Evolutionary conservation across 2,888 invertebrate species (phyloP).

Genomic region (Ophion costatus): DNA sequence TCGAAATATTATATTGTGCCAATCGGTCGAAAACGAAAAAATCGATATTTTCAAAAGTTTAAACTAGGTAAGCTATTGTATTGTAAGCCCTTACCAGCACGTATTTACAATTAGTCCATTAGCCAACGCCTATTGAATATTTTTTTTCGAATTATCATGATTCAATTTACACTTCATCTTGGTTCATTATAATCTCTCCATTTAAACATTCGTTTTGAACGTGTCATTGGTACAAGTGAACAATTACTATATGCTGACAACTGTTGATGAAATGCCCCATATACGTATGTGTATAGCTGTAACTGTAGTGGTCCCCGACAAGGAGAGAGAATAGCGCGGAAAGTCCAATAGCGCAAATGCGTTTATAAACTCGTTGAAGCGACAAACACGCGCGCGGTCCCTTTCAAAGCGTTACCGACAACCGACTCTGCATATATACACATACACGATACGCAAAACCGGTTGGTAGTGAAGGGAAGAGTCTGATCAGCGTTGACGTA

Average conservation of each 20-base stretch:
- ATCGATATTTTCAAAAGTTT: no score
- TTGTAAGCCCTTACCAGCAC: no score
- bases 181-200: not conserved
- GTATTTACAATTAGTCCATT: no score
- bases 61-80: no score
- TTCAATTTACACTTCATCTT: not conserved
- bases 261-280: not conserved
- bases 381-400: slow-evolving; percentile 66
- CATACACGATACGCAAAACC: slow-evolving; percentile 9
- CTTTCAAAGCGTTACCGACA: slow-evolving; percentile 64
- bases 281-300: not conserved
- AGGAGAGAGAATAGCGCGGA: slow-evolving; percentile 61
- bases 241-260: not conserved
- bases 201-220: not conserved
- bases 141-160: no score
- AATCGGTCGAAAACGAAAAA: no score
- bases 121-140: no score
- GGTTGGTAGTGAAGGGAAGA: not conserved
- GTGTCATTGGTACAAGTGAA: not conserved
- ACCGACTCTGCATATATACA: slow-evolving; percentile 25
- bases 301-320: slow-evolving; percentile 17
- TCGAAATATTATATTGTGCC: no score
- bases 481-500: not conserved
- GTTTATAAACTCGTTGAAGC: slow-evolving; percentile 73
- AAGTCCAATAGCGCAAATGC: slow-evolving; percentile 76